phyloP scores from a whole-genome alignment of 2,113 vertebrate species.

The Hippocampus abdominalis region DNA sequence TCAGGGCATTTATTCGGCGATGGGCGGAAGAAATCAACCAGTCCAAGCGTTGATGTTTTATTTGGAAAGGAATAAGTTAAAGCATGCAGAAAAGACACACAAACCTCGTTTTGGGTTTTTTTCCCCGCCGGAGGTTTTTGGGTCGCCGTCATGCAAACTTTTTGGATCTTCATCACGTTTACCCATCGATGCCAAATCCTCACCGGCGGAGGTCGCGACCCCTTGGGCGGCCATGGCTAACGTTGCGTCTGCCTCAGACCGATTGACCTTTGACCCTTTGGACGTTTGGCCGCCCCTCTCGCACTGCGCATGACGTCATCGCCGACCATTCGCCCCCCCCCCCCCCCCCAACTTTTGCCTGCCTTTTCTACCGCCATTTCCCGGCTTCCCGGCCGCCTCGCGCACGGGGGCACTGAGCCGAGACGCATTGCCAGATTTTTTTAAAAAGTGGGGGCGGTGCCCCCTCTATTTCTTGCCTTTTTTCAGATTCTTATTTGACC shows the following conservation, averaged over 20 bases:
- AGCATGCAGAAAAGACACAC: constrained; percentile 1
- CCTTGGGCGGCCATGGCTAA: too few relatives aligned
- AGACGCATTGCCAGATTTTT: too few relatives aligned
- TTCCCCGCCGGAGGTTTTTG: not conserved
- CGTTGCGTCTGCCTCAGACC: not conserved
- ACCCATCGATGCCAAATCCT: not conserved
- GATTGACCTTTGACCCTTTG: not conserved
- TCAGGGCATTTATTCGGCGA: not conserved
- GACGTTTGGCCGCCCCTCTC: too few relatives aligned
- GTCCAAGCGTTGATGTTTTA: not conserved
- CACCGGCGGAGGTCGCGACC: not conserved
- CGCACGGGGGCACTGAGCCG: too few relatives aligned
- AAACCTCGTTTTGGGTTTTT: not conserved
- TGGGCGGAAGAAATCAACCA: not conserved
- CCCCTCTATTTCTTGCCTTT: too few relatives aligned
- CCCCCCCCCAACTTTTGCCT: too few relatives aligned
- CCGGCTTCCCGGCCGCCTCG: too few relatives aligned
- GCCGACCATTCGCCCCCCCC: too few relatives aligned
- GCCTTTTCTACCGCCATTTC: too few relatives aligned
- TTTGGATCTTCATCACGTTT: not conserved
- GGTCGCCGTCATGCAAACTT: not conserved
- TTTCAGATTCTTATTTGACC: too few relatives aligned
- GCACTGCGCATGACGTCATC: too few relatives aligned
- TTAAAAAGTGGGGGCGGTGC: too few relatives aligned
- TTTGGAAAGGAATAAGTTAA: constrained; percentile 3